Evolutionary conservation across 2,888 invertebrate genomes (phyloP), one percentile per base, ranked within the genome.

Genomic region (Carabus problematicus): DNA sequence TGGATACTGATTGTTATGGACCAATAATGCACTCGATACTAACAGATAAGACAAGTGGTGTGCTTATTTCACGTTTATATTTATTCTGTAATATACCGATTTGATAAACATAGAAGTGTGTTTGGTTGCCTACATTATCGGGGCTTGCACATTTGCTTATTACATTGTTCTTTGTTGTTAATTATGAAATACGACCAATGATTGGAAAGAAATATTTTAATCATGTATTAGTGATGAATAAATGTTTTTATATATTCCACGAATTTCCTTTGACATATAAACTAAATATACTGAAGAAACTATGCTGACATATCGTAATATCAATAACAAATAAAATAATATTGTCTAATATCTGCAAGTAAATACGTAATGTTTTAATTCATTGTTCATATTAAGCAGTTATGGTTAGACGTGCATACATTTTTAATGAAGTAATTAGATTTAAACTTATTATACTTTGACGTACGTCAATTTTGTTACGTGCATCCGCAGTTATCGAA

Each of bases 81-180:
- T 55, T 64, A 64, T 64, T 64, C 55, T 64, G 64, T 43, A 64
- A 64, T 64, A 64, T 64, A 64, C 56, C 43, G 55, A 40, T 60
- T 67, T 67, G 52, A 67, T 67, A 60, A 3, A 67, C 67, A 59
- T 52, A 60, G n/a, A 14, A 60, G 16, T 54, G 19, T 54, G 54
- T 60, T 52, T 60, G 12, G 42, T 60, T 67, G 42, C 66, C 29
- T 64, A 12, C 40, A 45, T 56, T 11, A 19, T 52, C 52, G 18
- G 56, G 1, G 11, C 14, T 12, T 54, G 8, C 54, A 54, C 14
- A 54, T 45, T 45, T 45, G 11, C n/a, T 45, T 45, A 45, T 45
- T n/a, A 12, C 6, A 29, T 29, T 29, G 29, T 29, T 29, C 42
- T 45, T 45, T 45, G 3, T n/a, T 11, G 45, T 12, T n/a, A 45